A percentile compares a stretch with the other conserved stretches of the same genome.
phyloP scores from a whole-genome alignment of 37 sponge, comb jelly and placozoan species.

The Halichondria panicea region DNA sequence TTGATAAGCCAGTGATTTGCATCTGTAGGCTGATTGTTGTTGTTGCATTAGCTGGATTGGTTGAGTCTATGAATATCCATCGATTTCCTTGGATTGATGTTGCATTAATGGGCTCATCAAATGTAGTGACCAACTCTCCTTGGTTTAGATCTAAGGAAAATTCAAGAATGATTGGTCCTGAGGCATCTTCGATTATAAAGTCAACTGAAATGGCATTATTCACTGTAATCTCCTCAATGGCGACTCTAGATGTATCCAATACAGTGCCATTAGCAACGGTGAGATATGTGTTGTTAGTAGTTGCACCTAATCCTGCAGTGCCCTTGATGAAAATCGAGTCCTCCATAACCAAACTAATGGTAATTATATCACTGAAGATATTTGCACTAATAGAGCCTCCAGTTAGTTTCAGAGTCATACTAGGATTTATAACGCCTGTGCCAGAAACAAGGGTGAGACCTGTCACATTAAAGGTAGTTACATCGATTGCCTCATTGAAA shows the following conservation, averaged over 20 bases:
- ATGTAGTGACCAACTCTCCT: constrained; percentile 58
- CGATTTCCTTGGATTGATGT: constrained; percentile 33
- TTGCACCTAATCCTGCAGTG: constrained; percentile 39
- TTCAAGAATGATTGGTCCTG: constrained; percentile 42
- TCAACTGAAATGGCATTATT: constrained; percentile 14
- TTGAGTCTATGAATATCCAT: constrained; percentile 31
- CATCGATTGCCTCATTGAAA: constrained; percentile 80
- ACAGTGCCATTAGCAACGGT: constrained; percentile 40
- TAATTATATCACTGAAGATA: constrained; percentile 33
- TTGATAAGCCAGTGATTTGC: constrained; percentile 3
- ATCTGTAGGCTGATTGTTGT: constrained; percentile 24
- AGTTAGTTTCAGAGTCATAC: constrained; percentile 35
- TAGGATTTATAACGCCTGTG: constrained; percentile 40
- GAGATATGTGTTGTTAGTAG: constrained; percentile 54
- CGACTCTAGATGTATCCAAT: constrained; percentile 51
- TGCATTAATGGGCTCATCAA: constrained; percentile 68
- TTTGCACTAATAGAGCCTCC: constrained; percentile 23
- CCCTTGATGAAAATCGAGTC: constrained; percentile 73
- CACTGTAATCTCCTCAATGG: constrained; percentile 29
- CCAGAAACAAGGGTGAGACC: constrained; percentile 60
- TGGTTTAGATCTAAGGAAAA: constrained; percentile 64
- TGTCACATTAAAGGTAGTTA: constrained; percentile 36
- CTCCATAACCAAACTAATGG: constrained; percentile 37
- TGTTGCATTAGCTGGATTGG: constrained; percentile 6
- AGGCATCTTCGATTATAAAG: constrained; percentile 49